These are phyloP conservation scores for Oryzias dopingdopingensis DNA, from an alignment of 2,797 vertebrate genomes.

Conservation along the genomic window DNA sequence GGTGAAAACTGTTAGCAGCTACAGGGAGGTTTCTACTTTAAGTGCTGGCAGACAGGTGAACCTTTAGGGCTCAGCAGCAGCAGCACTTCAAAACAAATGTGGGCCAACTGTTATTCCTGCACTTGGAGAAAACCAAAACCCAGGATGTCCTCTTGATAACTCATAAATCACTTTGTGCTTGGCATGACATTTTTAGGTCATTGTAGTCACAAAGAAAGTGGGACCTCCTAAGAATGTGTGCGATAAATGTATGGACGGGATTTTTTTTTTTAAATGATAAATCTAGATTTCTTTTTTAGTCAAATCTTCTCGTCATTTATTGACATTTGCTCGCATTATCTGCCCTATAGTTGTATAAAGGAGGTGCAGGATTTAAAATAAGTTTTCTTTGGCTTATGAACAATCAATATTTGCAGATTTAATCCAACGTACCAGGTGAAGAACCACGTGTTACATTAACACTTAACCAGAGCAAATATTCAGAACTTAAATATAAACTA, in stretches of 20 bases:
- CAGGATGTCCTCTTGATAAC: slow-evolving; percentile 19
- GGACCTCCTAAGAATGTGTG: slow-evolving; percentile 6
- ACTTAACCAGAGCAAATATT: too few species aligned
- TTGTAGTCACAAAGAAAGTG: slow-evolving; percentile 18
- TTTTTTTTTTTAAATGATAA: too few species aligned
- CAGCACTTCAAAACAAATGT: slow-evolving; percentile 2
- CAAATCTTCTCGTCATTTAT: too few species aligned
- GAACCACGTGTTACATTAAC: too few species aligned
- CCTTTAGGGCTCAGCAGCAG: slow-evolving; percentile 34
- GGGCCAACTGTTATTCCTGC: slow-evolving; percentile 6
- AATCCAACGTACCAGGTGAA: too few species aligned
- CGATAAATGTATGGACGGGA: neutral
- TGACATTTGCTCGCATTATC: too few species aligned
- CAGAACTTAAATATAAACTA: too few species aligned
- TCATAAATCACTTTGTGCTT: slow-evolving; percentile 36
- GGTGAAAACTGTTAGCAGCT: slow-evolving; percentile 8
- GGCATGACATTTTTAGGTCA: slow-evolving; percentile 59
- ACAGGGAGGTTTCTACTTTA: slow-evolving; percentile 37
- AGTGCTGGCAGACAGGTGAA: slow-evolving; percentile 47
- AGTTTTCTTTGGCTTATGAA: too few species aligned
- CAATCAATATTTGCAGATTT: too few species aligned
- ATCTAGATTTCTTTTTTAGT: too few species aligned
- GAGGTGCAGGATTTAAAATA: too few species aligned
- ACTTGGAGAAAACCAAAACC: slow-evolving; percentile 1
- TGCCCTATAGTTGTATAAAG: too few species aligned